A percentile compares a stretch with the other conserved stretches of the same genome.
Conservation (phyloP, 2,113 vertebrate species). For the Nesoenas mayeri region DNA sequence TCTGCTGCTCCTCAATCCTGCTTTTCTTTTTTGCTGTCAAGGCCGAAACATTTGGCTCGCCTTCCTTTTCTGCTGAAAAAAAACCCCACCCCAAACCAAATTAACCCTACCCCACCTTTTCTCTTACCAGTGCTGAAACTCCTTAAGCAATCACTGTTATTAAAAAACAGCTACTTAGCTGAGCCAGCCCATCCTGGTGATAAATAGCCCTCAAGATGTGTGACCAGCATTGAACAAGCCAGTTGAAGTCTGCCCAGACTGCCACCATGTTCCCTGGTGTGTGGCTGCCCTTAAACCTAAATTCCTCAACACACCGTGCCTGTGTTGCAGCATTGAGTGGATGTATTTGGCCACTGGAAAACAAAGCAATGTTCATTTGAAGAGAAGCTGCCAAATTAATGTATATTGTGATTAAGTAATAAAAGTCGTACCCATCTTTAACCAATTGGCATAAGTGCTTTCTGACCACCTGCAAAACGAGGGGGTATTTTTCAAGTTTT, state of each 20-base stretch:
- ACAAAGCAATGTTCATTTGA: not conserved
- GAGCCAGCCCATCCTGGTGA: not conserved
- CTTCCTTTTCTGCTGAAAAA: not conserved
- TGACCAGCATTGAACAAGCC: not conserved
- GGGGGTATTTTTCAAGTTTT: no score
- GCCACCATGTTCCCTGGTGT: rapidly evolving
- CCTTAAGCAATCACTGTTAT: not conserved
- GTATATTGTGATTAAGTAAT: no score
- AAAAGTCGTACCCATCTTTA: no score
- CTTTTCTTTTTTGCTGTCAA: not conserved
- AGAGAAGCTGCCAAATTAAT: no score
- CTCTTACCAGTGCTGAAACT: not conserved
- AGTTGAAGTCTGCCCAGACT: no score
- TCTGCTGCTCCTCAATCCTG: rapidly evolving
- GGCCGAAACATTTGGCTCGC: not conserved
- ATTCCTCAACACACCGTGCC: not conserved
- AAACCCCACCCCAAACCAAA: not conserved
- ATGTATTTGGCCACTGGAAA: not conserved
- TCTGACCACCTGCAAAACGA: no score
- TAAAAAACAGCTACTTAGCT: not conserved
- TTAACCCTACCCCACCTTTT: not conserved
- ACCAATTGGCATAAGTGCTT: no score
- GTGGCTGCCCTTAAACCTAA: not conserved
- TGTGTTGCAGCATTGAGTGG: not conserved
- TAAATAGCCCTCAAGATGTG: not conserved